Base-by-base conservation (phyloP, 2,888 invertebrate species). In the Steinernema hermaphroditum region DNA sequence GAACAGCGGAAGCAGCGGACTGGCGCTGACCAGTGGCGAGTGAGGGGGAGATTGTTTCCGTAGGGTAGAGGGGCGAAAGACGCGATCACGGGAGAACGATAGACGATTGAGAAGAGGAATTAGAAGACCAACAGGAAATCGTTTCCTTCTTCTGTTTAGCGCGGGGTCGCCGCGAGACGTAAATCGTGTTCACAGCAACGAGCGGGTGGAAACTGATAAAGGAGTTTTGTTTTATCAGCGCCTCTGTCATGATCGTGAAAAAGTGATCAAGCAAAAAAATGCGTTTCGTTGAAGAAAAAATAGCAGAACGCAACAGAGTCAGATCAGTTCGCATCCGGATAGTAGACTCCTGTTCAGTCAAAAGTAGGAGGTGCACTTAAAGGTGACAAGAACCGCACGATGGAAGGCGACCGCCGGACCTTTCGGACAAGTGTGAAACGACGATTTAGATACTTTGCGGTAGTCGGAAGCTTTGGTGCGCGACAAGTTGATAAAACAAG, bases 81-180 rank as follows among this genome's bases (percentile, higher is more conserved):
- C 14, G 32, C 62, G 62, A 62, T 62, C 16, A 50, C 50, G 19
- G 50, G 50, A 22, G 50, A 50, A n/a, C 50, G 50, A 22, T 22
- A 50, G 19, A 24, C 50, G 50, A 22, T 24, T 19, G 50, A 24
- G 62, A 62, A 62, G 62, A 62, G 27, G 62, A 62, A 62, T 62
- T 62, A 29, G 29, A 62, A 62, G 62, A 62, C 62, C 62, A 62
- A 62, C 62, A 62, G 62, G 62, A 62, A 62, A 62, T 62, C 62
- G 29, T 62, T 62, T 62, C 62, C 62, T 29, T 29, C 62, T 62
- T 62, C 62, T 62, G 62, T 62, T 62, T 62, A 62, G 62, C 62
- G 62, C 62, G 62, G 62, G 62, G 62, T 62, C 62, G 62, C 62
- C 62, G 62, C 27, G 62, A 62, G 62, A 62, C 62, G 62, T 62